A percentile compares a stretch with the other conserved stretches of the same genome.
phyloP scores from a whole-genome alignment of 2,888 invertebrate genomes.

The Caprella mutica region DNA sequence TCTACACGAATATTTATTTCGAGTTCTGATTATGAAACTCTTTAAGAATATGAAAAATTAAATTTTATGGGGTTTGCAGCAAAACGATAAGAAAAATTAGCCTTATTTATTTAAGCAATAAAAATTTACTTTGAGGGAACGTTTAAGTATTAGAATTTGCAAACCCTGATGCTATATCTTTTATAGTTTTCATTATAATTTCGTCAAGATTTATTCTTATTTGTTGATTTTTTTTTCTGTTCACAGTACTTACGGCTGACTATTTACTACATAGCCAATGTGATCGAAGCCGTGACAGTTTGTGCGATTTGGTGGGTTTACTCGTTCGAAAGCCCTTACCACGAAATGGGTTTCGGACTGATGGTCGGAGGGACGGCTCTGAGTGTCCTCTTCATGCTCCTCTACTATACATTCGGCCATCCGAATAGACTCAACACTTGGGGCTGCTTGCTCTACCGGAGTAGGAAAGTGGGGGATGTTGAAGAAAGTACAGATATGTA shows the following conservation, averaged over 20 bases:
- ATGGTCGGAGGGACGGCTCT: constrained; percentile 19
- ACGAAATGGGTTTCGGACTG: constrained; percentile 15
- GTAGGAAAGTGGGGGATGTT: not conserved
- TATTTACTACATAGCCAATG: constrained; percentile 22
- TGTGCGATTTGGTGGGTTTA: constrained; percentile 20
- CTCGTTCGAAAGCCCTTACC: constrained; percentile 14
- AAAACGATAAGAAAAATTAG: too few species aligned
- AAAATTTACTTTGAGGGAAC: not conserved
- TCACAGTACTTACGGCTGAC: constrained; percentile 22
- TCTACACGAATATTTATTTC: too few species aligned
- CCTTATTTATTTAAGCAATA: too few species aligned
- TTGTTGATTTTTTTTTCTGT: constrained; percentile 2
- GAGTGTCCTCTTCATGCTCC: constrained; percentile 16
- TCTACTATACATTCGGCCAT: constrained; percentile 24
- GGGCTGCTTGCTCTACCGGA: constrained; percentile 9
- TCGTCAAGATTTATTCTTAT: not conserved
- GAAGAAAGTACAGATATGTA: too few species aligned
- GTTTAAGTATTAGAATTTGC: too few species aligned
- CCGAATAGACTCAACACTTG: constrained; percentile 19
- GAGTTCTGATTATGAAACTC: too few species aligned
- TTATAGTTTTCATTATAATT: not conserved
- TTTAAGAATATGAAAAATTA: too few species aligned
- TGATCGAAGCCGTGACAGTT: constrained; percentile 21
- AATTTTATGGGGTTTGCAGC: too few species aligned
- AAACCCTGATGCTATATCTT: not conserved